Evolutionary conservation across 2,888 invertebrate genomes (phyloP).

Genomic region (Cryptosula pallasiana): DNA sequence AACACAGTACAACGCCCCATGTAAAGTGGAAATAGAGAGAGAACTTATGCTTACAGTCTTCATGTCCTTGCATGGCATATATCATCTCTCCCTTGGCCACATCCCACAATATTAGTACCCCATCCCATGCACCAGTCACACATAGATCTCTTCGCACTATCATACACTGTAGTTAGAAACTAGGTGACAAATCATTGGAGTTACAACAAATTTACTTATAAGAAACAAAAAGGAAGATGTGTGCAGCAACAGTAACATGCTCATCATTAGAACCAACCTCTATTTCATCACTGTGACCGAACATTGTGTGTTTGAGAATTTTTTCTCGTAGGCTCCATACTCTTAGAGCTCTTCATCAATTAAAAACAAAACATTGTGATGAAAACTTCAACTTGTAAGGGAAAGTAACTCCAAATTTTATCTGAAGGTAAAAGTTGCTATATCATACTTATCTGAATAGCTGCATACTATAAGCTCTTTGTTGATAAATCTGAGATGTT

Average conservation of each 20-base stretch:
- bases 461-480: background rate
- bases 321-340: constrained; percentile 39
- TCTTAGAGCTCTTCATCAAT: constrained; percentile 38
- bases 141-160: constrained; percentile 34
- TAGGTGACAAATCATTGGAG: too few species aligned
- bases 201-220: too few species aligned
- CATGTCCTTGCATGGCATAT: constrained; percentile 37
- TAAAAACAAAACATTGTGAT: too few species aligned
- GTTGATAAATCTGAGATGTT: constrained; percentile 1
- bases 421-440: too few species aligned
- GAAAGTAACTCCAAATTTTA: too few species aligned
- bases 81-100: constrained; percentile 33
- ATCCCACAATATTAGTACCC: constrained; percentile 41
- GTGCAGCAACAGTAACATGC: too few species aligned
- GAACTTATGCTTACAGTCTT: constrained; percentile 35
- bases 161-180: background rate
- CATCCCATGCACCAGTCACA: constrained; percentile 45
- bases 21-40: background rate
- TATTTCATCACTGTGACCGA: constrained; percentile 44
- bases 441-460: constrained; percentile 7
- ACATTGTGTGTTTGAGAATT: constrained; percentile 34
- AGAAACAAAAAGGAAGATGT: too few species aligned
- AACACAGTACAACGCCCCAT: background rate
- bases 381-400: too few species aligned
- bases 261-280: too few species aligned